Evolutionary conservation across 2,797 vertebrate species (phyloP), one percentile per base, ranked within the genome.

Genomic region (Neoniphon sammara): DNA sequence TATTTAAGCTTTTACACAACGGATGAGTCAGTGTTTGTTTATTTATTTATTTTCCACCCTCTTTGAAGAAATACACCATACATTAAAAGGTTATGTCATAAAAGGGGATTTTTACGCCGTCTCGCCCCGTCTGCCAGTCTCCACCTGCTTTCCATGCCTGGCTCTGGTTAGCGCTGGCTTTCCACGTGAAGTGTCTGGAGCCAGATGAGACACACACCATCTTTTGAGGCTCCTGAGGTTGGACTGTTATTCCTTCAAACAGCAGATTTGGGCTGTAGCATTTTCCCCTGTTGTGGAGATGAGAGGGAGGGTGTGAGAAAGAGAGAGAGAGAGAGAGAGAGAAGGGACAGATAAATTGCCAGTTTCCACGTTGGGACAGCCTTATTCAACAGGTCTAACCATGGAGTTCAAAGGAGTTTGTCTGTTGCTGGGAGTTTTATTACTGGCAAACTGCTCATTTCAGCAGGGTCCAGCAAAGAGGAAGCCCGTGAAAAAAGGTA

Each of bases 401-500:
- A 98, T 98, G 97, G 94, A 80, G 70, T 84, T 94, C 67, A 89
- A 87, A 89, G 85, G 85, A 69, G 76, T 86, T 73, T 95, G 85
- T 64, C 75, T 96, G 53, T 85, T 97, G 72, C 83, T 96, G 81
- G 94, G 94, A 78, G 78, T 95, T 5, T 78, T 96, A n/a, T 90
- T 94, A 65, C 91, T 97, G 58, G 60, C 88, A 34, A 93, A 90
- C 50, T 25, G 87, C 77, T 93, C 95, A 0, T 0, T 84, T 0
- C 94, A 97, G 85, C 85, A 95, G 27, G 80, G 20, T 1, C 75
- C 85, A 1, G 2, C 85, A 0, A 94, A 30, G 86, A 94, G 64
- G 82, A 94, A 90, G 55, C 78, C 54, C 0, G 55, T 62, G 60
- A 96, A 91, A 86, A 98, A 96, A 96, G 96, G 97, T 98, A 27